phyloP scores from a whole-genome alignment of 2,888 invertebrate species.

The Steinernema scapterisci region DNA sequence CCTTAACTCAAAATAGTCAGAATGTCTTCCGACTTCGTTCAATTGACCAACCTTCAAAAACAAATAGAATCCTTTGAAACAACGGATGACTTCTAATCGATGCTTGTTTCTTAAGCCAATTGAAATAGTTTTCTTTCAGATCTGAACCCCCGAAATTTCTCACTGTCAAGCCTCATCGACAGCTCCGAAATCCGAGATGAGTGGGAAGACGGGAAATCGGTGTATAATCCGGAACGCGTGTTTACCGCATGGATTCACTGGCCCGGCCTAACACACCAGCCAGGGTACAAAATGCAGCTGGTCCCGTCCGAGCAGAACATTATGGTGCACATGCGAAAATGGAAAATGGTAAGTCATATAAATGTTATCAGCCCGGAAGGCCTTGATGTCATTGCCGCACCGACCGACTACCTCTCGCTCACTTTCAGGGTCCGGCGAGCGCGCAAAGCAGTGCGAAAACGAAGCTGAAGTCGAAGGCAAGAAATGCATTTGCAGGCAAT shows the following conservation, averaged over 20 bases:
- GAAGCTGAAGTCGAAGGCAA: constrained; percentile 2
- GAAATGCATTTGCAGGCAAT: background rate
- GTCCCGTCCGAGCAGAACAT: constrained; percentile 43
- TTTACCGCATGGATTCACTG: constrained; percentile 62
- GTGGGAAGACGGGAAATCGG: constrained; percentile 56
- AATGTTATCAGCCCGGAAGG: background rate
- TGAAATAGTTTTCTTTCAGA: no score
- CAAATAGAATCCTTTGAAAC: no score
- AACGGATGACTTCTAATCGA: no score
- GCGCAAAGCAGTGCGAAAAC: background rate
- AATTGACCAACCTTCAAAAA: no score
- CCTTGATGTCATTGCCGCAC: background rate
- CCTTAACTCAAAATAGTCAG: no score
- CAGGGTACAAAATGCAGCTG: constrained; percentile 43
- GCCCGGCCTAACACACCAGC: constrained; percentile 40
- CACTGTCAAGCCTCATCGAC: constrained; percentile 42
- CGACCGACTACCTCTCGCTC: background rate
- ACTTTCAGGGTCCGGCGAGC: background rate
- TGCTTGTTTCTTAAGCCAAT: no score
- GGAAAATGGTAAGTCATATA: constrained; percentile 36
- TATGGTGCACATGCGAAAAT: constrained; percentile 51
- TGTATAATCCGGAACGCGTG: constrained; percentile 49
- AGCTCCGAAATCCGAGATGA: constrained; percentile 44
- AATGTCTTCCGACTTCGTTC: no score
- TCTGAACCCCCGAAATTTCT: constrained; percentile 42